These are phyloP conservation scores for Brachionus plicatilis DNA, from an alignment of 1,140 invertebrate genomes.

Conservation along the genomic window DNA sequence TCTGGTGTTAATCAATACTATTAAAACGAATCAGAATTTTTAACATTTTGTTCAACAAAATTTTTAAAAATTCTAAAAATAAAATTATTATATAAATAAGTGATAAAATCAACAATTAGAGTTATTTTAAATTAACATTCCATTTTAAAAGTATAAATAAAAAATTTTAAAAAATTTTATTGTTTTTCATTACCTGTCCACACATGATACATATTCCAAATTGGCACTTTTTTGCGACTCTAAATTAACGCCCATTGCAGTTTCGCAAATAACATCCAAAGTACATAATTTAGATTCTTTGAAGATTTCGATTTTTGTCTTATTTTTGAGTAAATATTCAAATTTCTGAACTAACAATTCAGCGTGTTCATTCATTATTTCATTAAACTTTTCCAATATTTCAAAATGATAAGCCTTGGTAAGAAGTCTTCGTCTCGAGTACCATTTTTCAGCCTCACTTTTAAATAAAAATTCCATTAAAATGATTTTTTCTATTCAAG, in stretches of 20 bases:
- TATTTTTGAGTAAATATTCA: conserved; percentile 55
- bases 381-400: conserved; percentile 76
- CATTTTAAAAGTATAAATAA: no score
- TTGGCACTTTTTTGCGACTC: conserved; percentile 63
- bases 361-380: conserved; percentile 72
- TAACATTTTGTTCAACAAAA: no score
- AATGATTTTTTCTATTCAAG: neutral
- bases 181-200: conserved; percentile 46
- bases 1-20: no score
- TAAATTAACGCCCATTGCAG: conserved; percentile 72
- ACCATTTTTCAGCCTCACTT: conserved; percentile 72
- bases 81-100: no score
- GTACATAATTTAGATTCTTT: conserved; percentile 73
- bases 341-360: conserved; percentile 66
- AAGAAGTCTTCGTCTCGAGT: conserved; percentile 71
- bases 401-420: conserved; percentile 85
- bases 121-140: no score
- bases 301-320: conserved; percentile 64
- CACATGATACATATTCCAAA: conserved; percentile 69
- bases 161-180: neutral
- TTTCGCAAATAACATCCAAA: conserved; percentile 80
- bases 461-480: neutral
- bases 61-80: no score
- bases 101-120: no score
- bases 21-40: no score